phyloP scores from a whole-genome alignment of 2,797 vertebrate species.

The Schizopygopsis pylzovi region DNA sequence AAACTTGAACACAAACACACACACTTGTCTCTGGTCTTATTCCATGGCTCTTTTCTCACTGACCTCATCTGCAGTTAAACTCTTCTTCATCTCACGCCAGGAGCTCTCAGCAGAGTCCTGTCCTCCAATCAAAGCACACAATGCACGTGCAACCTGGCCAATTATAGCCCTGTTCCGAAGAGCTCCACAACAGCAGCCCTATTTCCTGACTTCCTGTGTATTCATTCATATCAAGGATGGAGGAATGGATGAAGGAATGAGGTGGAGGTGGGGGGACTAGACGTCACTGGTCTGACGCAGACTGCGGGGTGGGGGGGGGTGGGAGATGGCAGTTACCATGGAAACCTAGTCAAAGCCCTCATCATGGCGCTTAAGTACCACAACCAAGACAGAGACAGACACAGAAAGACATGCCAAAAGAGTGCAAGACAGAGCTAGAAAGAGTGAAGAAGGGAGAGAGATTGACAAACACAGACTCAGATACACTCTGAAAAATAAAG shows the following conservation, averaged over 20 bases:
- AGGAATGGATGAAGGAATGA: slow-evolving; percentile 20
- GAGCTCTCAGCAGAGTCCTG: neutral
- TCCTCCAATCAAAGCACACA: slow-evolving; percentile 12
- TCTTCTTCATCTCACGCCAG: slow-evolving; percentile 14
- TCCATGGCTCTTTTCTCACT: slow-evolving; percentile 24
- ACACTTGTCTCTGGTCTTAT: slow-evolving; percentile 35
- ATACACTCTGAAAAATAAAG: too few relatives aligned
- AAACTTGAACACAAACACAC: slow-evolving; percentile 5
- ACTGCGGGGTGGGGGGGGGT: slow-evolving; percentile 10
- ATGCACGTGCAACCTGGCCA: slow-evolving; percentile 20
- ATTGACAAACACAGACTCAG: neutral
- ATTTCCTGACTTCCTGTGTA: slow-evolving; percentile 38
- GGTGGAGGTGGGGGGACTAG: slow-evolving; percentile 6
- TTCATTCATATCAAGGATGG: slow-evolving; percentile 21
- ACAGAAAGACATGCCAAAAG: neutral
- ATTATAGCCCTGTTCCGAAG: slow-evolving; percentile 36
- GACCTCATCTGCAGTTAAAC: slow-evolving; percentile 42
- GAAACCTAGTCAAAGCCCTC: slow-evolving; percentile 48
- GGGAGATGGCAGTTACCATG: slow-evolving; percentile 45
- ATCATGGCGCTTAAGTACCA: slow-evolving; percentile 32
- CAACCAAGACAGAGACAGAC: slow-evolving; percentile 10
- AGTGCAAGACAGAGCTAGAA: neutral
- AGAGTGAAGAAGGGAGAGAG: neutral
- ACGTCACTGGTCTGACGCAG: slow-evolving; percentile 48
- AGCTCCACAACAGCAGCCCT: slow-evolving; percentile 14